phyloP scores from a whole-genome alignment of 2,888 invertebrate genomes.

The Antheraea yamamai region DNA sequence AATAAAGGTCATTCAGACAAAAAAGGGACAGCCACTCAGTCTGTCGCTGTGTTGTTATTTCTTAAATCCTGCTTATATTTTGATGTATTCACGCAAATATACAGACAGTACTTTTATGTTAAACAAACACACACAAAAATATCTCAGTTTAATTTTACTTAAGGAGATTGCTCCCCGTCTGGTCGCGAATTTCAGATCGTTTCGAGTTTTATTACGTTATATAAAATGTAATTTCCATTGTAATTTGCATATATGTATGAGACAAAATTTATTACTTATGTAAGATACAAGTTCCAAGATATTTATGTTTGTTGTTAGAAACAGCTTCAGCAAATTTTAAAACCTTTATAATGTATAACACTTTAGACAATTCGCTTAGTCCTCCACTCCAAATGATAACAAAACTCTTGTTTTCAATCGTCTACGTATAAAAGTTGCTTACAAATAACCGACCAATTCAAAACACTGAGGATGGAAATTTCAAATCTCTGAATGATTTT shows the following conservation, averaged over 20 bases:
- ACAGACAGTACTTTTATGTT: background rate
- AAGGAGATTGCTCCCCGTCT: background rate
- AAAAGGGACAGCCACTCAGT: conserved; percentile 24
- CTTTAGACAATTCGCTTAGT: too few species aligned
- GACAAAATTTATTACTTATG: background rate
- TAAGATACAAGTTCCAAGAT: background rate
- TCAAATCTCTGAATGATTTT: too few species aligned
- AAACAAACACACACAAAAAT: background rate
- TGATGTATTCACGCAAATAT: background rate
- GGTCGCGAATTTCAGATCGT: background rate
- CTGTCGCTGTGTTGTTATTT: conserved; percentile 1
- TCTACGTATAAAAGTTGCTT: too few species aligned
- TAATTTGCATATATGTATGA: background rate
- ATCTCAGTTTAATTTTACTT: background rate
- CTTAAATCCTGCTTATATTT: conserved; percentile 2
- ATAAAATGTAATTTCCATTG: background rate
- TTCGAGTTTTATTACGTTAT: background rate
- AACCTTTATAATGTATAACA: background rate
- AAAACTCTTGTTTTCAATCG: too few species aligned
- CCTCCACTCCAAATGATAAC: too few species aligned
- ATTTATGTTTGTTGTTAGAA: background rate
- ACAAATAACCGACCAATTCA: too few species aligned
- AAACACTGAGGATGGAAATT: too few species aligned
- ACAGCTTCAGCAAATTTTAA: background rate
- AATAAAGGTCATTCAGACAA: conserved; percentile 23